phyloP scores from a whole-genome alignment of 2,888 invertebrate species.

The Mayetiola destructor region DNA sequence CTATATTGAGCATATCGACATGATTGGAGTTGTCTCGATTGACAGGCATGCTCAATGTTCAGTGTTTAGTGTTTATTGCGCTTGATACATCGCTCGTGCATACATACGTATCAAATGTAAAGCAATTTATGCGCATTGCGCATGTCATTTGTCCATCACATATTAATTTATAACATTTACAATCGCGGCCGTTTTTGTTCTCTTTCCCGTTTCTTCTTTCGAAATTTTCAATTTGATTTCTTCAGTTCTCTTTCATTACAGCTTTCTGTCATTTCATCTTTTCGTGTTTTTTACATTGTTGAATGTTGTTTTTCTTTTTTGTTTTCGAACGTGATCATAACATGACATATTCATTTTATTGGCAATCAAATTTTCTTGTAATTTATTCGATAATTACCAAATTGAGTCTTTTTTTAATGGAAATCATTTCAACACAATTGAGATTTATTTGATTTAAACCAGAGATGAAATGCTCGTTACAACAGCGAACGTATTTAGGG shows the following conservation, averaged over 20 bases:
- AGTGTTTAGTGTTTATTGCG: not conserved
- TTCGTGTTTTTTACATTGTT: not conserved
- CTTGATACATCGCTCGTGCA: not conserved
- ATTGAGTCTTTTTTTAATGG: too few species aligned
- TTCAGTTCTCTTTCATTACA: not conserved
- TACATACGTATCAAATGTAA: not conserved
- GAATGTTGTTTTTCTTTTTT: not conserved
- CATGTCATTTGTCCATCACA: slow-evolving; percentile 10
- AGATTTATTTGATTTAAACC: too few species aligned
- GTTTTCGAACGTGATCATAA: too few species aligned
- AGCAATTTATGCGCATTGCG: slow-evolving; percentile 5
- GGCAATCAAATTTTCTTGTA: slow-evolving; percentile 13
- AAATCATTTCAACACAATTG: too few species aligned
- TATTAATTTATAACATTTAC: slow-evolving; percentile 12
- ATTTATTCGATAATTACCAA: slow-evolving; percentile 6
- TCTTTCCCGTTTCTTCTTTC: not conserved
- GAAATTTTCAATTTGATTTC: too few species aligned
- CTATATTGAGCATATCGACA: slow-evolving; percentile 6
- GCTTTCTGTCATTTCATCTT: not conserved
- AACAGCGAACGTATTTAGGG: too few species aligned
- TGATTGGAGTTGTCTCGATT: slow-evolving; percentile 4
- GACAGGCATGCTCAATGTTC: not conserved
- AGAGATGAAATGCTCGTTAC: too few species aligned
- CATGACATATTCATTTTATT: slow-evolving; percentile 12
- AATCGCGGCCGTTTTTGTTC: too few species aligned